Conservation (phyloP, 2,797 vertebrate species). For the Triplophysa yarkandensis region DNA sequence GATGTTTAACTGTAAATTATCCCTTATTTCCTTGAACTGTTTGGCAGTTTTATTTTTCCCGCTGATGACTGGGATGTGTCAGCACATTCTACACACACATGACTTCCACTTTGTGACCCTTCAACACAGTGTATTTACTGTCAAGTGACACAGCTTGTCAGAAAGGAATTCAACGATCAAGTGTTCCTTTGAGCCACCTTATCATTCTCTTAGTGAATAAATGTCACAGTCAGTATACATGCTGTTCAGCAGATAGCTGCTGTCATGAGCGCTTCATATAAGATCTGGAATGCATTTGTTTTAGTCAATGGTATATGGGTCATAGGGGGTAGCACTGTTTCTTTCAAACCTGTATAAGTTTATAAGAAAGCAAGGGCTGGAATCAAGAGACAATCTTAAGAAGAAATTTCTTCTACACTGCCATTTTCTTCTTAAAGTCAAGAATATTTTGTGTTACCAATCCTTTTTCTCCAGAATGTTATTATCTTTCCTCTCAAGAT, state of each 20-base stretch:
- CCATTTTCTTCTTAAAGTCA: no score
- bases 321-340: background rate
- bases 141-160: conserved; percentile 14
- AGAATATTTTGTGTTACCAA: no score
- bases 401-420: no score
- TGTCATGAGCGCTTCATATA: conserved; percentile 28
- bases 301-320: background rate
- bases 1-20: background rate
- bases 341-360: no score
- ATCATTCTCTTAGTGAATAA: conserved; percentile 25
- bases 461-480: no score
- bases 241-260: conserved; percentile 10
- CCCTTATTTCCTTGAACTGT: background rate
- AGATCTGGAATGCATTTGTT: conserved; percentile 27
- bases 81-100: conserved; percentile 12
- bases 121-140: conserved; percentile 2
- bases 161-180: conserved; percentile 25
- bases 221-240: conserved; percentile 25
- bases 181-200: conserved; percentile 56
- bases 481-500: no score
- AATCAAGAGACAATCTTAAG: no score
- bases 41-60: background rate
- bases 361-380: no score
- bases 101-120: conserved; percentile 1
- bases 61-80: background rate